These are phyloP conservation scores for Furcula furcula DNA, from an alignment of 2,888 invertebrate genomes.

Conservation along the genomic window DNA sequence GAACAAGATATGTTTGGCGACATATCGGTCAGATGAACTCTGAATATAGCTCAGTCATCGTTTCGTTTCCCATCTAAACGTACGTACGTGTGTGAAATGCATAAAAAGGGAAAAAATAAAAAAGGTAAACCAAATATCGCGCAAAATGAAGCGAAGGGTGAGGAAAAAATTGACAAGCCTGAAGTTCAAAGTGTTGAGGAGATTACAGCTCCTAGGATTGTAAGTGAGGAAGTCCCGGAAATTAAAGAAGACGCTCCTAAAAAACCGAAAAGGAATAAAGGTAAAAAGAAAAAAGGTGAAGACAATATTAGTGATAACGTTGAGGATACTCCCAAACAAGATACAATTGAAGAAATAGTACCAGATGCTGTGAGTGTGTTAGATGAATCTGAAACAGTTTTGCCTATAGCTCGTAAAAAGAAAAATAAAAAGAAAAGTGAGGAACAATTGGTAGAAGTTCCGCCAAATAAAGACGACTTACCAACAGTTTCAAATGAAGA, in stretches of 20 bases:
- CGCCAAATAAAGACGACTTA: not conserved
- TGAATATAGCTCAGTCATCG: conserved; percentile 62
- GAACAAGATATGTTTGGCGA: conserved; percentile 60
- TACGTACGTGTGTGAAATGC: conserved; percentile 44
- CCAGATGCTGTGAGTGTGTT: conserved; percentile 5
- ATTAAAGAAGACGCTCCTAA: conserved; percentile 51
- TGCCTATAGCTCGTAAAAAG: conserved; percentile 59
- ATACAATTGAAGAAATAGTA: conserved; percentile 6
- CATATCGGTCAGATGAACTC: conserved; percentile 65
- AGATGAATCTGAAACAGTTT: conserved; percentile 17
- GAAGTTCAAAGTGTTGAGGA: conserved; percentile 23
- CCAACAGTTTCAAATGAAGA: conserved; percentile 12
- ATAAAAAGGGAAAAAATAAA: conserved; percentile 69
- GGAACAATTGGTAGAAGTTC: conserved; percentile 22
- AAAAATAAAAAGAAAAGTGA: conserved; percentile 59
- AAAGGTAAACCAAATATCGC: conserved; percentile 46
- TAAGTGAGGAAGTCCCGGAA: conserved; percentile 32
- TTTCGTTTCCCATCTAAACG: conserved; percentile 27
- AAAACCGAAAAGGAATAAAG: conserved; percentile 72
- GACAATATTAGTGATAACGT: conserved; percentile 27
- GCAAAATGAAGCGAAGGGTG: conserved; percentile 24
- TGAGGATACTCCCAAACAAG: conserved; percentile 16
- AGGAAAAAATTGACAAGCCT: conserved; percentile 27
- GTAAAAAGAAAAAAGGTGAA: conserved; percentile 63
- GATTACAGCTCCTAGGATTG: conserved; percentile 24